Evolutionary conservation across 2,113 vertebrate species (phyloP).

Genomic region (Numida meleagris): DNA sequence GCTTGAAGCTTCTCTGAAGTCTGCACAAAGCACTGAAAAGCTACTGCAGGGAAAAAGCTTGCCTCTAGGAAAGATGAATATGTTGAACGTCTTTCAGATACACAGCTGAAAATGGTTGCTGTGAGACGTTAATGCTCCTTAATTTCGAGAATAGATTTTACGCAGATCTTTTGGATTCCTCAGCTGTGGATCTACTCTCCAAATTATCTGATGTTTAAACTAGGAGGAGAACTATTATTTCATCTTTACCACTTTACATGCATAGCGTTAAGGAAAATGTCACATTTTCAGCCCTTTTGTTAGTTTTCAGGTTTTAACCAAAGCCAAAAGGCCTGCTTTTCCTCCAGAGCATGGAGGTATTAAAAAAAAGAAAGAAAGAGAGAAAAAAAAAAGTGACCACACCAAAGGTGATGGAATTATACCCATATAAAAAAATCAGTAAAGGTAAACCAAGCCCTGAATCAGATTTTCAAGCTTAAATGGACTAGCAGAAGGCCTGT

Average conservation of each 20-base stretch:
- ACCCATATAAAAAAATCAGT: background rate
- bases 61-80: background rate
- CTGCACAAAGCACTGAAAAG: background rate
- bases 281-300: background rate
- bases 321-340: background rate
- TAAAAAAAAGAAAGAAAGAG: background rate
- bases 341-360: background rate
- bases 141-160: background rate
- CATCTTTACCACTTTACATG: background rate
- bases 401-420: background rate
- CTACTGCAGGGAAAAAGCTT: background rate
- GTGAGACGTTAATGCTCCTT: background rate
- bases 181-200: background rate
- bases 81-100: background rate
- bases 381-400: background rate
- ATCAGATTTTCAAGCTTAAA: constrained; percentile 15
- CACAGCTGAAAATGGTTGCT: background rate
- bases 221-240: background rate
- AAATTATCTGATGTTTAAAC: background rate
- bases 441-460: background rate
- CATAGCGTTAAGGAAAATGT: background rate
- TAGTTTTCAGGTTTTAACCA: background rate
- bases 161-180: background rate
- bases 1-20: background rate
- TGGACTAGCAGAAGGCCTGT: background rate